Evolutionary conservation across 2,797 vertebrate species (phyloP).

Genomic region (Phrynocephalus forsythii): DNA sequence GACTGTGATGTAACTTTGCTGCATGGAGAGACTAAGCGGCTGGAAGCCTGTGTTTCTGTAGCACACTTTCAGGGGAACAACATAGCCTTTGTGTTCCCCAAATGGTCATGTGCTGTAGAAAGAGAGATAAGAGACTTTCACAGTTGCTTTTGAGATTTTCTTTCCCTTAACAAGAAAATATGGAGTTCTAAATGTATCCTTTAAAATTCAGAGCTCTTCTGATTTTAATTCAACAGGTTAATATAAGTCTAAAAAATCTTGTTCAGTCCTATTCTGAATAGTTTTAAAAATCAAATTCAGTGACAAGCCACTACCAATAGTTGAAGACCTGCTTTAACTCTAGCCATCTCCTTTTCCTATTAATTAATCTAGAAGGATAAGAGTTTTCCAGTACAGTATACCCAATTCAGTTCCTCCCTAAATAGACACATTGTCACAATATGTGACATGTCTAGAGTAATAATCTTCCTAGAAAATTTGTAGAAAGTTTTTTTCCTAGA

Average conservation of each 20-base stretch:
- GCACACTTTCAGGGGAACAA: slow-evolving; percentile 46
- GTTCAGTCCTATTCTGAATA: slow-evolving; percentile 13
- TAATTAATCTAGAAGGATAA: background rate
- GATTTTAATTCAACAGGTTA: slow-evolving; percentile 30
- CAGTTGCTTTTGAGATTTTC: slow-evolving; percentile 48
- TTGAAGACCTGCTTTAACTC: slow-evolving; percentile 32
- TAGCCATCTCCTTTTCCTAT: slow-evolving; percentile 1
- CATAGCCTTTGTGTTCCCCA: background rate
- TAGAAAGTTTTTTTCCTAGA: slow-evolving; percentile 28
- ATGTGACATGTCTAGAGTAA: slow-evolving; percentile 21
- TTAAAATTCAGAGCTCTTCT: slow-evolving; percentile 38
- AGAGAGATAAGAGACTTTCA: slow-evolving; percentile 53
- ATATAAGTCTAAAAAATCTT: slow-evolving; percentile 46
- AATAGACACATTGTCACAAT: slow-evolving; percentile 37
- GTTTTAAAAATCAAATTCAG: slow-evolving; percentile 36
- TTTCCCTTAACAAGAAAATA: slow-evolving; percentile 50
- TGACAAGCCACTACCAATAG: slow-evolving; percentile 22
- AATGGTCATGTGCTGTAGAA: slow-evolving; percentile 56
- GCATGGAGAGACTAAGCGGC: slow-evolving; percentile 46
- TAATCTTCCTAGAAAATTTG: slow-evolving; percentile 23
- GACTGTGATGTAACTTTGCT: slow-evolving; percentile 42
- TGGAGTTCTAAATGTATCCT: slow-evolving; percentile 39
- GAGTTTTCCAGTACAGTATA: background rate
- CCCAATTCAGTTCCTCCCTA: slow-evolving; percentile 23
- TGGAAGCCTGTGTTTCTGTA: slow-evolving; percentile 45